Conservation (phyloP, 2,888 invertebrate species). For the Syritta pipiens region DNA sequence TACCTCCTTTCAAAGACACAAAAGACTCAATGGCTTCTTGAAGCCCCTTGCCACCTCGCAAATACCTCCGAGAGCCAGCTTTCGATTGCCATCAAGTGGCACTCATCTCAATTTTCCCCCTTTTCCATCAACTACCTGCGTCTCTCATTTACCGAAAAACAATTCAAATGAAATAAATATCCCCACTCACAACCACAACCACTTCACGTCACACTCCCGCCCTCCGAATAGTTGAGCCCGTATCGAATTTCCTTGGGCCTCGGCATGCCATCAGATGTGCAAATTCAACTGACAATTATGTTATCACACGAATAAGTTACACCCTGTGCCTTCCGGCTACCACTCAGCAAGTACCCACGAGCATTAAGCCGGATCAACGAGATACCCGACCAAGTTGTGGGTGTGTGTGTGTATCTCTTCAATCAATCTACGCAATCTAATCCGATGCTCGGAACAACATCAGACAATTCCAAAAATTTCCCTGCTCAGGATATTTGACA, state of each 20-base stretch:
- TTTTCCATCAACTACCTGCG: no score
- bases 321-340: slow-evolving; percentile 49
- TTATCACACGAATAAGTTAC: slow-evolving; percentile 65
- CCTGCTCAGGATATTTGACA: slow-evolving; percentile 43
- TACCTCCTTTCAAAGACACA: no score
- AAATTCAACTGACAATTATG: slow-evolving; percentile 66
- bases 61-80: no score
- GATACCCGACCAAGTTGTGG: slow-evolving; percentile 8
- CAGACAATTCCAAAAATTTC: slow-evolving; percentile 44
- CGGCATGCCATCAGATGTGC: slow-evolving; percentile 25
- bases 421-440: slow-evolving; percentile 69
- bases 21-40: no score
- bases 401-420: slow-evolving; percentile 51
- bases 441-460: slow-evolving; percentile 43
- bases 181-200: neutral
- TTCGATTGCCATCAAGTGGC: no score
- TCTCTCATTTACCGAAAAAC: no score
- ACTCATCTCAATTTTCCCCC: no score
- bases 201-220: neutral
- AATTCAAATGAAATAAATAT: no score
- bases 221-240: slow-evolving; percentile 8
- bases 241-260: slow-evolving; percentile 35
- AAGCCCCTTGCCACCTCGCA: no score
- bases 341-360: slow-evolving; percentile 62
- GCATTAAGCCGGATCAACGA: slow-evolving; percentile 66